Evolutionary conservation across 2,797 vertebrate genomes (phyloP).

Genomic region (Chelon labrosus): DNA sequence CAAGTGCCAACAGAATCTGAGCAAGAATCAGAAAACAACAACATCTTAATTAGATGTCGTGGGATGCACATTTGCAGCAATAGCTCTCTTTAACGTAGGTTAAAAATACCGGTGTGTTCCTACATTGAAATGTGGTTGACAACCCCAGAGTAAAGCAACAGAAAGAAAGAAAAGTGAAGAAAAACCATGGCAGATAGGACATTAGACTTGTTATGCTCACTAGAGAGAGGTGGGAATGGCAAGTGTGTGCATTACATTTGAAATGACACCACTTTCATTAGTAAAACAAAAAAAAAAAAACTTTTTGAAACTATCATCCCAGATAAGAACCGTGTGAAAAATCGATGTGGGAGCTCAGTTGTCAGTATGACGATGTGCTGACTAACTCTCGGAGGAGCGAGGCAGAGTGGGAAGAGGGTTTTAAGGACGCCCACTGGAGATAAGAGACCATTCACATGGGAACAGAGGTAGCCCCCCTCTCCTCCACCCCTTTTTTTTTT

Average conservation of each 20-base stretch:
- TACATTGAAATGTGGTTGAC: slow-evolving; percentile 12
- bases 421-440: slow-evolving; percentile 85
- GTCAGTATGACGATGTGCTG: slow-evolving; percentile 84
- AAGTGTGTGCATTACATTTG: slow-evolving; percentile 64
- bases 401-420: slow-evolving; percentile 81
- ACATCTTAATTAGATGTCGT: background rate
- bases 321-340: slow-evolving; percentile 90
- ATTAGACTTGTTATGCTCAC: slow-evolving; percentile 16
- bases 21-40: slow-evolving; percentile 15
- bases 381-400: slow-evolving; percentile 80
- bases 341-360: slow-evolving; percentile 85
- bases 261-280: slow-evolving; percentile 73
- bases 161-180: slow-evolving; percentile 8
- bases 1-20: background rate
- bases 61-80: background rate
- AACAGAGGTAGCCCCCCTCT: slow-evolving; percentile 67
- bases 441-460: slow-evolving; percentile 83
- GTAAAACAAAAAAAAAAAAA: slow-evolving; percentile 70
- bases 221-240: slow-evolving; percentile 34
- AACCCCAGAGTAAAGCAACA: slow-evolving; percentile 13
- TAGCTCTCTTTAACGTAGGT: background rate
- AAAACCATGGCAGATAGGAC: slow-evolving; percentile 28
- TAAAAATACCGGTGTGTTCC: background rate
- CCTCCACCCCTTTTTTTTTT: slow-evolving; percentile 11
- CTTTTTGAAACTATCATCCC: slow-evolving; percentile 82